These are phyloP conservation scores for Listronotus bonariensis DNA, from an alignment of 1,140 invertebrate species.

Conservation along the genomic window DNA sequence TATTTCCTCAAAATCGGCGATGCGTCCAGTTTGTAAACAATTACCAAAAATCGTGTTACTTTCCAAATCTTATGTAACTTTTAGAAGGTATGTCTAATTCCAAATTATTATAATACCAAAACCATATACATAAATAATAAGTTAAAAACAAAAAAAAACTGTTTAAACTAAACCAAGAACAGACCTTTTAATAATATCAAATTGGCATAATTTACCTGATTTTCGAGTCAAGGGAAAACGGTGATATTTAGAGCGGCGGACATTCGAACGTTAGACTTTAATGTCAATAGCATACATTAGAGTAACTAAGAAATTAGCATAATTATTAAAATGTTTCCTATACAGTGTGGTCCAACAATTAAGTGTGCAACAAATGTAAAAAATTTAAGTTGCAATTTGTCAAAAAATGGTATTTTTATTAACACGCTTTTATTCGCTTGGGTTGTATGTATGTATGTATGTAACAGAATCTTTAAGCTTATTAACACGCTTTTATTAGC, in stretches of 20 bases:
- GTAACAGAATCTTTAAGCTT: no score
- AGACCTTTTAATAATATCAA: conserved; percentile 12
- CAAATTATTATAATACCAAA: not conserved
- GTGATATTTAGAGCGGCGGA: conserved; percentile 7
- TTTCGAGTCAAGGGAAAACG: conserved; percentile 16
- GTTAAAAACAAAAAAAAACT: not conserved
- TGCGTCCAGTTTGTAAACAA: no score
- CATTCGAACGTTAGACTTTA: conserved; percentile 2
- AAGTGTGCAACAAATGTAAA: no score
- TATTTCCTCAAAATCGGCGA: no score
- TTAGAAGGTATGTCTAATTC: conserved; percentile 1
- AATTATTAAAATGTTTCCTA: not conserved
- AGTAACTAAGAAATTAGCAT: not conserved
- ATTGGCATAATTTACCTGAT: conserved; percentile 10
- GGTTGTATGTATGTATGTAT: no score
- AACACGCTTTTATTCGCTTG: no score
- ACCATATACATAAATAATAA: not conserved
- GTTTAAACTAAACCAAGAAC: not conserved
- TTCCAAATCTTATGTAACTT: conserved; percentile 5
- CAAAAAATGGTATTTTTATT: no score
- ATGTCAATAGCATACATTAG: conserved; percentile 13
- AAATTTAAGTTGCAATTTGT: no score
- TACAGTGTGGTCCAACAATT: not conserved
- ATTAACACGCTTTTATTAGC: no score
- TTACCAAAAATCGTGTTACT: not conserved